Conservation (phyloP, 2,797 vertebrate species). For the Argyrosomus regius region DNA sequence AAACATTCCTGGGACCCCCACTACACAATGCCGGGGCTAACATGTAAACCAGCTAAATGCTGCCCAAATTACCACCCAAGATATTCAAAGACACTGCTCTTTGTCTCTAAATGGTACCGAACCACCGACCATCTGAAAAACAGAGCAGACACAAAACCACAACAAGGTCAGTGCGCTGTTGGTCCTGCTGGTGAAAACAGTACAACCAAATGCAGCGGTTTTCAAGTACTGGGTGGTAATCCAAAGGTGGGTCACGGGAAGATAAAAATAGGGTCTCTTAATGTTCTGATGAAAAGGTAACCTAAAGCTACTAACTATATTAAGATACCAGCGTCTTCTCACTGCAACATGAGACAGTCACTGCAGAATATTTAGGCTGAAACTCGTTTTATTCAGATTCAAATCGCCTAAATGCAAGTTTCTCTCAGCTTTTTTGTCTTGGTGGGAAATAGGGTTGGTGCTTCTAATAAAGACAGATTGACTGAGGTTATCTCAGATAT, state of each 20-base stretch:
- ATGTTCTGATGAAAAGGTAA: slow-evolving; percentile 37
- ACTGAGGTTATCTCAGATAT: background rate
- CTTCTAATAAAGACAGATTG: background rate
- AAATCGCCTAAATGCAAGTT: background rate
- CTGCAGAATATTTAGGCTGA: background rate
- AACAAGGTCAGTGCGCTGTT: slow-evolving; percentile 34
- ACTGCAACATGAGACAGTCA: slow-evolving; percentile 3
- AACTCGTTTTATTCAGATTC: background rate
- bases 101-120: slow-evolving; percentile 22
- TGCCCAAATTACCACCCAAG: background rate
- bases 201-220: slow-evolving; percentile 43
- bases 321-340: background rate
- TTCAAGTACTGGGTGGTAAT: slow-evolving; percentile 51
- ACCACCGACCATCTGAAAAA: slow-evolving; percentile 23
- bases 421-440: background rate
- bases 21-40: background rate
- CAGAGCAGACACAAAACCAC: slow-evolving; percentile 28
- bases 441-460: background rate
- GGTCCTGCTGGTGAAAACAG: slow-evolving; percentile 23
- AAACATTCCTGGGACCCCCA: background rate
- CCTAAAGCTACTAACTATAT: slow-evolving; percentile 27
- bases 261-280: slow-evolving; percentile 52
- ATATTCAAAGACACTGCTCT: slow-evolving; percentile 17
- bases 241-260: slow-evolving; percentile 56
- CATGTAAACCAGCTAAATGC: background rate